Conservation (phyloP, 2,888 invertebrate genomes). For the Nipponacmea schrenckii region DNA sequence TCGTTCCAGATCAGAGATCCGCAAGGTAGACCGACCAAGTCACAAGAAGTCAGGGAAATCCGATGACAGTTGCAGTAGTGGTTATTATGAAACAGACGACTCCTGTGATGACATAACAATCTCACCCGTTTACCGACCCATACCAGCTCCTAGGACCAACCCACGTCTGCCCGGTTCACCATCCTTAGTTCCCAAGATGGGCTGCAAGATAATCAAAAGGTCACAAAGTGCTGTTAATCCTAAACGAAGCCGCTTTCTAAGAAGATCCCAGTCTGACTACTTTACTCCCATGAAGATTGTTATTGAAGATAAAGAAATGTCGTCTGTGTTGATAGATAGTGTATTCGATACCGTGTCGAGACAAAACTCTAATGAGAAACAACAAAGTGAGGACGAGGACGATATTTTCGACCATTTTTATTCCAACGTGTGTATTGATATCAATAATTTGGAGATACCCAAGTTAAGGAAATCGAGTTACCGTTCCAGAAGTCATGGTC, state of each 20-base stretch:
- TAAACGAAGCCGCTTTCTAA: background rate
- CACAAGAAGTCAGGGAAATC: background rate
- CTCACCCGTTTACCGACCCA: background rate
- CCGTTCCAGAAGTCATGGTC: background rate
- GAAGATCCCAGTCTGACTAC: background rate
- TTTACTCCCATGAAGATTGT: background rate
- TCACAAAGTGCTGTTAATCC: background rate
- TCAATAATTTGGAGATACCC: background rate
- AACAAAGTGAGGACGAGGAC: background rate
- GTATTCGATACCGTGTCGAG: too few species aligned
- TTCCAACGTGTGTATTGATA: background rate
- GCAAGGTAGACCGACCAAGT: background rate
- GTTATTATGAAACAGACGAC: conserved; percentile 1
- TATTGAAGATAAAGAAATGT: background rate
- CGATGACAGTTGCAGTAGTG: background rate
- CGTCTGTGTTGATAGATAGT: background rate
- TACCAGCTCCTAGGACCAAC: background rate
- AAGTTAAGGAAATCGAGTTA: background rate
- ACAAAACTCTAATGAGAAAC: background rate
- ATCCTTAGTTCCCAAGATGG: background rate
- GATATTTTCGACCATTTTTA: background rate
- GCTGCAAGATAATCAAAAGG: background rate
- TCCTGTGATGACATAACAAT: background rate
- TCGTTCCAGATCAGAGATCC: background rate
- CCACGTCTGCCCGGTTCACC: background rate